These are phyloP conservation scores for Drosophila pseudoananassae DNA, from an alignment of 1,140 invertebrate genomes.

Conservation along the genomic window DNA sequence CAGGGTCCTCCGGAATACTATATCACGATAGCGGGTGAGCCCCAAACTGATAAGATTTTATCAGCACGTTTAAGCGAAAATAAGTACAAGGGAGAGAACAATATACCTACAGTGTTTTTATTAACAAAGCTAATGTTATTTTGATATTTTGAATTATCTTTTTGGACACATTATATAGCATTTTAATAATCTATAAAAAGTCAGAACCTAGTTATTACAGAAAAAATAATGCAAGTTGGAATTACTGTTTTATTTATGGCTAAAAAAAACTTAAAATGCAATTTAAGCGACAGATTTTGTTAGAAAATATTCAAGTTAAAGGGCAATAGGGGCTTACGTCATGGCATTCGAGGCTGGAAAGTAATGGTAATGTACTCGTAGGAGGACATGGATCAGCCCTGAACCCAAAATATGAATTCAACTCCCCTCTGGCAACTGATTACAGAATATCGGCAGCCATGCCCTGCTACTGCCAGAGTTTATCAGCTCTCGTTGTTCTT, in stretches of 20 bases:
- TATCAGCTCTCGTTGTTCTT: constrained; percentile 25
- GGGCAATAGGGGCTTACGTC: not conserved
- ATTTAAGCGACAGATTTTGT: no score
- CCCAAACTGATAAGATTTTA: constrained; percentile 30
- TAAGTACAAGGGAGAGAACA: not conserved
- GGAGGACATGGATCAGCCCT: constrained; percentile 2
- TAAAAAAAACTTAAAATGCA: no score
- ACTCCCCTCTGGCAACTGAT: constrained; percentile 17
- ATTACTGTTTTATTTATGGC: no score
- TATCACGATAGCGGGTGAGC: constrained; percentile 11
- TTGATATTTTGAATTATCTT: no score
- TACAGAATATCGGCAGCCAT: constrained; percentile 23
- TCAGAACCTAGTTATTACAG: no score
- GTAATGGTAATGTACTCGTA: not conserved
- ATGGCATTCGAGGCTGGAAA: not conserved
- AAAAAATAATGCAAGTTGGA: no score
- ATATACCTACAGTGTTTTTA: not conserved
- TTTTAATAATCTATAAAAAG: no score
- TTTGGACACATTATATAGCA: no score
- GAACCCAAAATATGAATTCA: constrained; percentile 10
- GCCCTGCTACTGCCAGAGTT: constrained; percentile 31
- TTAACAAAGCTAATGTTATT: no score
- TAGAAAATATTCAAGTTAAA: not conserved
- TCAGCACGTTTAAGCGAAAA: not conserved
- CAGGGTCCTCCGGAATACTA: constrained; percentile 10